A percentile compares a stretch with the other conserved stretches of the same genome.
Evolutionary conservation across 2,113 vertebrate species (phyloP).

Genomic region (Hirundichthys speculiger): DNA sequence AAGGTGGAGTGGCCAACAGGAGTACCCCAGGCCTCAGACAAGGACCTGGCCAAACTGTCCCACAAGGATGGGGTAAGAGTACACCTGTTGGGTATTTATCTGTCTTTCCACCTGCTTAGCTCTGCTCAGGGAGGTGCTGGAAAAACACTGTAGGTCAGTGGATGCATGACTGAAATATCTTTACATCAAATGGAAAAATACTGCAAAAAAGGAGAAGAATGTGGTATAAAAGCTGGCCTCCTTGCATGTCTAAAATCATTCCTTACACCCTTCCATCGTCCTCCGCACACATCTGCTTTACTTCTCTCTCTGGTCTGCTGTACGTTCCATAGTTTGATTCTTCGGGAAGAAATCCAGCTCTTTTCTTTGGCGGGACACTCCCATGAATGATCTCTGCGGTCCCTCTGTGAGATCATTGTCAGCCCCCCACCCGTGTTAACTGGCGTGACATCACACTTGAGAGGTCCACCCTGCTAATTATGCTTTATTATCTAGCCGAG

Average conservation of each 20-base stretch:
- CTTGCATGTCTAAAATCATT: not conserved
- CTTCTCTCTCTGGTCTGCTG: not conserved
- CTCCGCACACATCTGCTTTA: no score
- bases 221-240: not conserved
- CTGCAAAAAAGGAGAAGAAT: no score
- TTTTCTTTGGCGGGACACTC: slow-evolving; percentile 37
- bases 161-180: no score
- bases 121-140: not conserved
- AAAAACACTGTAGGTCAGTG: no score
- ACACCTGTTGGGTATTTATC: not conserved
- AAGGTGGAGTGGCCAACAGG: slow-evolving; percentile 74
- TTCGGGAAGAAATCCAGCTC: not conserved
- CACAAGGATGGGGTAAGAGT: slow-evolving; percentile 88
- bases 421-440: slow-evolving; percentile 32
- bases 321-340: no score
- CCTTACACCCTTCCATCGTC: no score
- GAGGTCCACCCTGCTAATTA: slow-evolving; percentile 34
- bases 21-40: slow-evolving; percentile 86
- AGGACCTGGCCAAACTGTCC: slow-evolving; percentile 91
- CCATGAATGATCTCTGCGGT: not conserved
- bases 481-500: not conserved
- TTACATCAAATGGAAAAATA: no score
- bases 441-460: slow-evolving; percentile 34
- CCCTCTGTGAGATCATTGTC: slow-evolving; percentile 42
- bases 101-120: not conserved